These are phyloP conservation scores for Heliconius eleuchia DNA, from an alignment of 1,140 invertebrate genomes.

Conservation along the genomic window DNA sequence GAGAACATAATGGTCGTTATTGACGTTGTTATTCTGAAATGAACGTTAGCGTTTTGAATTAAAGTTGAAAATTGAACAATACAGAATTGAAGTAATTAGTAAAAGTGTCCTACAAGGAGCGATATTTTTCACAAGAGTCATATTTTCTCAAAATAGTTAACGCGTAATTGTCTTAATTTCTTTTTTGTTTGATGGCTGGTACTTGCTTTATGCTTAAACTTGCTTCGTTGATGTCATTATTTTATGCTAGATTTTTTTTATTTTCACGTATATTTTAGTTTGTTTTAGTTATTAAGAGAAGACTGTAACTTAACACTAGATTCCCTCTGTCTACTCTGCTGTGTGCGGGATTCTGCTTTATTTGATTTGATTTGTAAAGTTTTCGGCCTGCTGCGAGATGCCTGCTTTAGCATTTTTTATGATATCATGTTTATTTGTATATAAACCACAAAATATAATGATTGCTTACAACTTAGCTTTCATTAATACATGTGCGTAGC, in stretches of 20 bases:
- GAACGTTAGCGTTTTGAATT: conserved; percentile 25
- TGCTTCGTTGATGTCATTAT: too few relatives aligned
- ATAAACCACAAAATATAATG: background rate
- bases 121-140: conserved; percentile 39
- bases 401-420: too few relatives aligned
- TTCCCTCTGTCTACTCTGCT: too few relatives aligned
- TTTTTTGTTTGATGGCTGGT: conserved; percentile 3
- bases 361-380: too few relatives aligned
- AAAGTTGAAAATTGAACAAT: conserved; percentile 36
- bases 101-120: conserved; percentile 47
- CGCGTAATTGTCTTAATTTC: conserved; percentile 26
- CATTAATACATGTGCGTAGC: background rate
- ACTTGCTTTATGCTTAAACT: background rate
- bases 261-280: too few relatives aligned
- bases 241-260: too few relatives aligned
- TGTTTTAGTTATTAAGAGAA: too few relatives aligned
- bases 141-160: conserved; percentile 36
- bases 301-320: too few relatives aligned
- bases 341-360: too few relatives aligned
- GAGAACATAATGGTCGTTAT: conserved; percentile 48
- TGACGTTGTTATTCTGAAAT: conserved; percentile 35
- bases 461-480: background rate
- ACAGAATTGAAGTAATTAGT: conserved; percentile 50
- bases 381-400: too few relatives aligned
- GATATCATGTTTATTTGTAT: background rate